phyloP scores from a whole-genome alignment of 2,797 vertebrate genomes.

The Siniperca undulata region DNA sequence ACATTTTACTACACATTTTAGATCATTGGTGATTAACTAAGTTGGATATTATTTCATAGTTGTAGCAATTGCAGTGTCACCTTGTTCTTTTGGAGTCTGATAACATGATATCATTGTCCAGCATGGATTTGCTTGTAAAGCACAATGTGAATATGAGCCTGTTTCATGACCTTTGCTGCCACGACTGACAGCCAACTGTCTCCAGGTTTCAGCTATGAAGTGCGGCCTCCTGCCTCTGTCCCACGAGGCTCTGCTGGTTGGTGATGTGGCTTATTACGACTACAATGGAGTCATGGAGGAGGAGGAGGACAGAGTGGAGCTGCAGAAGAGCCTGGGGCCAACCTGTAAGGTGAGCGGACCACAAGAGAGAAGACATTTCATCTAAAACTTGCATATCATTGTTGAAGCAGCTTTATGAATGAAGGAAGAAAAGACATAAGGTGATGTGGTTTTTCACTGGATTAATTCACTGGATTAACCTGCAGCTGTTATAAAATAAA shows the following conservation, averaged over 20 bases:
- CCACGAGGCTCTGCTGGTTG: constrained; percentile 93
- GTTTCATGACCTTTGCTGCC: not conserved
- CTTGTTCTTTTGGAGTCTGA: not conserved
- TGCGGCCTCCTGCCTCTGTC: constrained; percentile 94
- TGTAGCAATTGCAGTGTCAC: not conserved
- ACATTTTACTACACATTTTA: not conserved
- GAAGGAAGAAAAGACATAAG: constrained; percentile 10
- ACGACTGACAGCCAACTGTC: constrained; percentile 32
- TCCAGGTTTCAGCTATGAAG: constrained; percentile 96
- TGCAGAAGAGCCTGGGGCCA: constrained; percentile 97
- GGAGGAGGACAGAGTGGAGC: constrained; percentile 92
- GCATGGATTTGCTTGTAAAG: not conserved
- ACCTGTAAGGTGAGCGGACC: constrained; percentile 92
- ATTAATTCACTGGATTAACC: constrained; percentile 17
- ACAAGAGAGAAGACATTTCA: constrained; percentile 7
- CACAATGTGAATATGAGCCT: constrained; percentile 8
- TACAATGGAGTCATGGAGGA: constrained; percentile 94
- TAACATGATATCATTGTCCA: not conserved
- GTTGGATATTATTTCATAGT: not conserved
- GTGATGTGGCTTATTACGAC: constrained; percentile 93
- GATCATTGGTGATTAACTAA: not conserved
- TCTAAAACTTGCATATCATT: not conserved
- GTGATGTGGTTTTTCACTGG: constrained; percentile 10
- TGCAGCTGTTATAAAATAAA: not conserved
- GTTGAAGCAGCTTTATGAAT: constrained; percentile 16